Conservation (phyloP, 2,888 invertebrate genomes). For the Mellilla xanthometata region DNA sequence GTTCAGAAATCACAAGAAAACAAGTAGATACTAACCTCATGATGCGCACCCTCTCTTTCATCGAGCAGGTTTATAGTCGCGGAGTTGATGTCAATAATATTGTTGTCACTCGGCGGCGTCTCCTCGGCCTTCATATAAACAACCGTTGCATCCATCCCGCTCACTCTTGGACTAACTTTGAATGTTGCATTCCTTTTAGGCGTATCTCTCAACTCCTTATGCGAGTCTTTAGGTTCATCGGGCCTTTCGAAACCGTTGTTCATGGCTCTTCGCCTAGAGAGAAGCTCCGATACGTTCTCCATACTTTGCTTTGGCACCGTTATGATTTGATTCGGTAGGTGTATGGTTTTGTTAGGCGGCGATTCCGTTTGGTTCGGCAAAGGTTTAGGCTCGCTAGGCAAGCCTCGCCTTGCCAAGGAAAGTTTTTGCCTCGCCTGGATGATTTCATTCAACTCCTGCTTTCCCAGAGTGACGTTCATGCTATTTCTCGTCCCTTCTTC, state of each 20-base stretch:
- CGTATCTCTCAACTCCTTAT: slow-evolving; percentile 57
- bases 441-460: slow-evolving; percentile 73
- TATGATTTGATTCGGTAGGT: slow-evolving; percentile 71
- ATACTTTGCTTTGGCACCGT: slow-evolving; percentile 68
- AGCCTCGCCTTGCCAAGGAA: slow-evolving; percentile 65
- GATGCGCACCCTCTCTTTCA: slow-evolving; percentile 49
- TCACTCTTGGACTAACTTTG: slow-evolving; percentile 56
- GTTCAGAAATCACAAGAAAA: background rate
- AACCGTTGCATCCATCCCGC: slow-evolving; percentile 61
- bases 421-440: slow-evolving; percentile 74
- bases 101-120: slow-evolving; percentile 51
- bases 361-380: slow-evolving; percentile 51
- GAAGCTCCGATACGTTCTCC: slow-evolving; percentile 70
- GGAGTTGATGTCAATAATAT: slow-evolving; percentile 75
- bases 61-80: slow-evolving; percentile 70
- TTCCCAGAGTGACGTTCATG: slow-evolving; percentile 68
- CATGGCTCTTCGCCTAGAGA: slow-evolving; percentile 62
- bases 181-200: slow-evolving; percentile 71
- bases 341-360: slow-evolving; percentile 62
- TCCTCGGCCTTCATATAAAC: slow-evolving; percentile 62
- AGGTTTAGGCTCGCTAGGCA: slow-evolving; percentile 59
- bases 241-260: slow-evolving; percentile 54
- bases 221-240: slow-evolving; percentile 62
- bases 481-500: slow-evolving; percentile 57
- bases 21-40: slow-evolving; percentile 44